phyloP scores from a whole-genome alignment of 2,888 invertebrate genomes.

The Hyles lineata region DNA sequence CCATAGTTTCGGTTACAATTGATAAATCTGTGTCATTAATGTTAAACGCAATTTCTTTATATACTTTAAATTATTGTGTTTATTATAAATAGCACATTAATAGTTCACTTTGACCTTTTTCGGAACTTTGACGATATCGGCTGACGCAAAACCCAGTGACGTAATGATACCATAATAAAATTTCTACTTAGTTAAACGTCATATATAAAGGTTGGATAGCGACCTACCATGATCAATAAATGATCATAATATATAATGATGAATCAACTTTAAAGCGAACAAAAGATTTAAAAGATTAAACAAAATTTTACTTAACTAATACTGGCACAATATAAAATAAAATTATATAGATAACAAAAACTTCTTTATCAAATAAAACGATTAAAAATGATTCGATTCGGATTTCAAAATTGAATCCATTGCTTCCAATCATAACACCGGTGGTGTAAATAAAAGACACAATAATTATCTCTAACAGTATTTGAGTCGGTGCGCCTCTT shows the following conservation, averaged over 20 bases:
- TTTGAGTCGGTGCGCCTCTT: slow-evolving; percentile 66
- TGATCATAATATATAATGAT: not conserved
- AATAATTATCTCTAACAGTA: slow-evolving; percentile 74
- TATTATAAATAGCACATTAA: slow-evolving; percentile 37
- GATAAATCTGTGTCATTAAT: slow-evolving; percentile 62
- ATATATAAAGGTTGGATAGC: not conserved
- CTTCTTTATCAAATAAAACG: not conserved
- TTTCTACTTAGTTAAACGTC: slow-evolving; percentile 3
- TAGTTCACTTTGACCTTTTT: slow-evolving; percentile 26
- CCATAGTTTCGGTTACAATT: slow-evolving; percentile 73
- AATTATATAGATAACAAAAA: not conserved
- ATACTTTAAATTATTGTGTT: slow-evolving; percentile 33
- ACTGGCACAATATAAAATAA: not conserved
- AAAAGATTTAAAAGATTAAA: not conserved
- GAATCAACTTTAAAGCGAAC: not conserved
- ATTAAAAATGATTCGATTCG: slow-evolving; percentile 16
- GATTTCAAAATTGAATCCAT: slow-evolving; percentile 13
- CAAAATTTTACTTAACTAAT: not conserved
- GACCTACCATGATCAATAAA: not conserved
- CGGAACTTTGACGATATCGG: slow-evolving; percentile 32
- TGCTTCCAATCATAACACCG: slow-evolving; percentile 46
- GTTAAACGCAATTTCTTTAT: slow-evolving; percentile 41
- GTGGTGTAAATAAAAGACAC: slow-evolving; percentile 70
- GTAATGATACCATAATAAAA: slow-evolving; percentile 17
- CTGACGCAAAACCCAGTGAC: slow-evolving; percentile 18